phyloP scores from a whole-genome alignment of 2,113 vertebrate genomes.

The Zosterops pallidus region DNA sequence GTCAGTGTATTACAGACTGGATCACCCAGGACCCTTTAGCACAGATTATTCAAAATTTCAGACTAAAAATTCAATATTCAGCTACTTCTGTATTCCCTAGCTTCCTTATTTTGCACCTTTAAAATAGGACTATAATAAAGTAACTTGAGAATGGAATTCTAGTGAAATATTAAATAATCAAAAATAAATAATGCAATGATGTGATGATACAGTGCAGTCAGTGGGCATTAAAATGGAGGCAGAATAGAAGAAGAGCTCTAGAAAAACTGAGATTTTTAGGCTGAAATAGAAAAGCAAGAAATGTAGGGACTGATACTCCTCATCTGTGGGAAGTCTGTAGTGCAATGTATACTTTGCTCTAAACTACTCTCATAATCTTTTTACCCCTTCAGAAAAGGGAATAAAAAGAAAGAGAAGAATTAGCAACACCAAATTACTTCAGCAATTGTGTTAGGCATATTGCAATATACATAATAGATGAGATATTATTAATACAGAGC shows the following conservation, averaged over 20 bases:
- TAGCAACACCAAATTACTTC: slow-evolving; percentile 43
- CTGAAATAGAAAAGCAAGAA: not conserved
- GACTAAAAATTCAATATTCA: not conserved
- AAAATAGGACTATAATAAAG: not conserved
- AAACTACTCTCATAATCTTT: not conserved
- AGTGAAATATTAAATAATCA: slow-evolving; percentile 36
- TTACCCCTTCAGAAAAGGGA: not conserved
- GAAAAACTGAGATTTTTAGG: not conserved
- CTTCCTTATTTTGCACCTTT: not conserved
- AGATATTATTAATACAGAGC: slow-evolving; percentile 55
- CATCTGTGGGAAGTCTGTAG: not conserved
- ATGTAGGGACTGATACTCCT: not conserved
- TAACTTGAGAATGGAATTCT: not conserved
- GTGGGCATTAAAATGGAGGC: not conserved
- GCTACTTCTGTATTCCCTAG: not conserved
- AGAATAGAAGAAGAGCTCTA: not conserved
- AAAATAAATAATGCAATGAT: slow-evolving; percentile 25
- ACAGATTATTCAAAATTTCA: not conserved
- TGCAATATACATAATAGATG: slow-evolving; percentile 62
- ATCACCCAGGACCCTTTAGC: not conserved
- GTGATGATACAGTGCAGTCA: not conserved
- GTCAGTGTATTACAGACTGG: not conserved
- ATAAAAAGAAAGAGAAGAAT: not conserved
- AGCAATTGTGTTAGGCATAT: slow-evolving; percentile 23
- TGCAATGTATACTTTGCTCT: not conserved